Conservation (phyloP, 1,140 invertebrate genomes). For the Harpegnathos saltator region DNA sequence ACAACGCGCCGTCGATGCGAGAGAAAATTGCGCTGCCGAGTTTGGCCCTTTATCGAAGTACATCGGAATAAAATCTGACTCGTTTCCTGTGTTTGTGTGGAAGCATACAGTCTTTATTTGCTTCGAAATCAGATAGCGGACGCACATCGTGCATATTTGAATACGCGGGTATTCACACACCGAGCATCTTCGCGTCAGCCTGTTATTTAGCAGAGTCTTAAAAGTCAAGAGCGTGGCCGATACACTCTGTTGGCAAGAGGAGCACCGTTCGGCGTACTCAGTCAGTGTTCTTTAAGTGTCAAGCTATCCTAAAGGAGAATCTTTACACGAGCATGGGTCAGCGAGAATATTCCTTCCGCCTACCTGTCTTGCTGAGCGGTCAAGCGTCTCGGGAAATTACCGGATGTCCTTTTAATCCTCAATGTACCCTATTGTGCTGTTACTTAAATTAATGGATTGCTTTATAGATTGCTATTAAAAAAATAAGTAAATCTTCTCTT, state of each 20-base stretch:
- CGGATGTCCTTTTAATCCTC: not conserved
- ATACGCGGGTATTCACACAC: slow-evolving; percentile 46
- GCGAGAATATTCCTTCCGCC: slow-evolving; percentile 33
- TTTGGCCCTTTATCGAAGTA: slow-evolving; percentile 29
- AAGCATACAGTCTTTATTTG: slow-evolving; percentile 19
- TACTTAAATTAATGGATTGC: too few relatives aligned
- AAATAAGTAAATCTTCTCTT: too few relatives aligned
- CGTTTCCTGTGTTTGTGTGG: slow-evolving; percentile 42
- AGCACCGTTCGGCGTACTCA: slow-evolving; percentile 63
- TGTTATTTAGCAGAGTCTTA: slow-evolving; percentile 69
- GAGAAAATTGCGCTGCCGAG: not conserved
- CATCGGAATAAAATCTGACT: slow-evolving; percentile 36
- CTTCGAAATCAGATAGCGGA: slow-evolving; percentile 43
- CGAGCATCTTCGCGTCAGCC: slow-evolving; percentile 60
- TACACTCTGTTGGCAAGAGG: slow-evolving; percentile 77
- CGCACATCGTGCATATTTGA: slow-evolving; percentile 43
- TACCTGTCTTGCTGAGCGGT: not conserved
- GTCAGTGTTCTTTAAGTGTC: slow-evolving; percentile 62
- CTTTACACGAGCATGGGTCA: slow-evolving; percentile 34
- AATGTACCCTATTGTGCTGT: too few relatives aligned
- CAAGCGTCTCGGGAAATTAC: not conserved
- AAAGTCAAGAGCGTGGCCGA: slow-evolving; percentile 78
- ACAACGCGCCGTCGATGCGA: not conserved
- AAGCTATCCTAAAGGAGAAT: slow-evolving; percentile 53
- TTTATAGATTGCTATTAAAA: too few relatives aligned